These are phyloP conservation scores for Punctoribates punctum DNA, from an alignment of 2,888 invertebrate species.

Conservation along the genomic window DNA sequence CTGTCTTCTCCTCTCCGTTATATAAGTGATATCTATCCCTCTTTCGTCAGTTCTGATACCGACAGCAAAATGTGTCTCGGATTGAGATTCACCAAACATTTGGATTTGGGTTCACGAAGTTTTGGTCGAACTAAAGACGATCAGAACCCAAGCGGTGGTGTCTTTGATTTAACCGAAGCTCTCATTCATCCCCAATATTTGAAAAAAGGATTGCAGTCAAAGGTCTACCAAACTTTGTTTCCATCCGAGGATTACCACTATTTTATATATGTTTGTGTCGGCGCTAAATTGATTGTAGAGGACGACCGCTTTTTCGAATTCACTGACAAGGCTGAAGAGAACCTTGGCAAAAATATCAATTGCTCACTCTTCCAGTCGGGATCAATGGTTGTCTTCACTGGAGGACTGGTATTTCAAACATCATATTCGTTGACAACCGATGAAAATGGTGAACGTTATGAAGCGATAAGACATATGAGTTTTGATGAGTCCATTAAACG, in stretches of 20 bases:
- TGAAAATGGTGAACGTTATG: too few relatives aligned
- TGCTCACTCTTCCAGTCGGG: background rate
- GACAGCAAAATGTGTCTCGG: background rate
- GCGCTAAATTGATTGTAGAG: background rate
- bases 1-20: too few relatives aligned
- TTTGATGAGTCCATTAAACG: too few relatives aligned
- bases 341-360: background rate
- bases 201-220: background rate
- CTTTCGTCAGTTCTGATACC: background rate
- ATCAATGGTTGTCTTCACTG: too few relatives aligned
- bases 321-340: background rate
- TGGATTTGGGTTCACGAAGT: background rate
- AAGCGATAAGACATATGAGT: too few relatives aligned
- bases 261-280: background rate
- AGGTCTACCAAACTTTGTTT: background rate
- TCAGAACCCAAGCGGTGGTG: background rate
- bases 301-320: background rate
- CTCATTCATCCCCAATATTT: background rate
- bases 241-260: background rate
- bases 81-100: background rate
- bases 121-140: background rate
- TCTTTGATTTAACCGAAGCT: background rate
- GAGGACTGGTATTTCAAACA: too few relatives aligned
- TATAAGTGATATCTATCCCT: slow-evolving; percentile 8
- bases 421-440: too few relatives aligned